Base-by-base conservation (phyloP, 2,797 vertebrate species). In the Parauchenoglanis punctatus region DNA sequence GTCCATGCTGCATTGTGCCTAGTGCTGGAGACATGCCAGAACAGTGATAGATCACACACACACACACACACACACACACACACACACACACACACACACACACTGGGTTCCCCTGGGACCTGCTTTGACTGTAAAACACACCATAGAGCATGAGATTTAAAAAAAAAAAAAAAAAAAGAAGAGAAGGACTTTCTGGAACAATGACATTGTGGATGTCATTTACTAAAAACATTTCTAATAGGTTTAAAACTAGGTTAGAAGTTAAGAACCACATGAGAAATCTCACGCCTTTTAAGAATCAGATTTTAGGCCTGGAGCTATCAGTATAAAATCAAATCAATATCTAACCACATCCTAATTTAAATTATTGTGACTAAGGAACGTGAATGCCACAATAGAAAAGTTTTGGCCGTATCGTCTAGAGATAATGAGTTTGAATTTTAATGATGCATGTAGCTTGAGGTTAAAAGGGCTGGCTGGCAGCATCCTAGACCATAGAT, bases 31-130 rank as follows among this genome's bases (percentile, higher is more conserved):
- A 0, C 18, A 82, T 83, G 91, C 88, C 92, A 93, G 82, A 70
- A 4, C 49, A 72, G 91, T 93, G 92, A 94, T 94, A 89, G 91
- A 94, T 94, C 90, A 89, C 93, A 88, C 75, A 0, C 58, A 89
- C 81, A 87, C 87, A 0, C 58, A 89, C 4, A n/a, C 49, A 77
- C n/a, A 78, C 75, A 61, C 88, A 0, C 58, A 89, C 4, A n/a
- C 90, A 89, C 93, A 88, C 75, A 0, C 58, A 89, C 81, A 87
- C 87, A 0, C 58, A 89, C 4, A n/a, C 49, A 77, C n/a, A 78
- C 75, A 61, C 88, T 91, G 89, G 90, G 86, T 80, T 61, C 90
- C 65, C 91, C 49, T 76, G 75, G 59, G 81, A 90, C 67, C 84
- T 89, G 89, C 87, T 81, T 67, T 40, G 83, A 89, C 83, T 88